Evolutionary conservation across 2,888 invertebrate genomes (phyloP).

Genomic region (Meiosimyza decipiens): DNA sequence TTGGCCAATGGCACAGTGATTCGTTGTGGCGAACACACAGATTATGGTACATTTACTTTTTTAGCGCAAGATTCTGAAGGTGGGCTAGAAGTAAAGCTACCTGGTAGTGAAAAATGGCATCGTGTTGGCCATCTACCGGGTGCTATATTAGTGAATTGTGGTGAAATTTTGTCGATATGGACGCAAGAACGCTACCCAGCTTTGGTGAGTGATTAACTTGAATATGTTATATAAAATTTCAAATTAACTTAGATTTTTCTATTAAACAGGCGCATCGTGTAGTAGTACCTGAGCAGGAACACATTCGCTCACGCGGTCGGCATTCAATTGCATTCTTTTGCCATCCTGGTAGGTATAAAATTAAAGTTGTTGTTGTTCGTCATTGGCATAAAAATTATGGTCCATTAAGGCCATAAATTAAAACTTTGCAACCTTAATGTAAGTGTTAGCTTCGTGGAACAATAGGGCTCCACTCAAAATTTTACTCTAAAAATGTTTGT

Average conservation of each 20-base stretch:
- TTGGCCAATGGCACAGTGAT: constrained; percentile 67
- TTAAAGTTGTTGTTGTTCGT: background rate
- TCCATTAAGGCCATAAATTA: no score
- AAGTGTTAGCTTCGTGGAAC: no score
- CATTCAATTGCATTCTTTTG: constrained; percentile 83
- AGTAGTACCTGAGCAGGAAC: constrained; percentile 75
- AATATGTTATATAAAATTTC: constrained; percentile 6
- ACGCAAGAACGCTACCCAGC: constrained; percentile 78
- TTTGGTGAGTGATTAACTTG: constrained; percentile 67
- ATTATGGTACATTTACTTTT: constrained; percentile 81
- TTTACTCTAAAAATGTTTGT: no score
- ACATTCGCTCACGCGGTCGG: constrained; percentile 73
- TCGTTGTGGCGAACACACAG: constrained; percentile 78
- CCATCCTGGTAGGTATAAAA: constrained; percentile 72
- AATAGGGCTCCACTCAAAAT: no score
- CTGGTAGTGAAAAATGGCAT: constrained; percentile 76
- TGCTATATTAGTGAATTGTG: constrained; percentile 80
- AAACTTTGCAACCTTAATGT: no score
- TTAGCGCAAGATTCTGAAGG: constrained; percentile 81
- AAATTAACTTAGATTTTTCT: constrained; percentile 15
- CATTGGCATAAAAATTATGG: no score
- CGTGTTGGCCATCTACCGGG: constrained; percentile 81
- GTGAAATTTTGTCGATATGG: constrained; percentile 80
- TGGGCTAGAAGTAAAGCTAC: constrained; percentile 74
- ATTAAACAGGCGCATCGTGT: constrained; percentile 75